A percentile compares a stretch with the other conserved stretches of the same genome.
phyloP scores from a whole-genome alignment of 2,888 invertebrate species.

The Agrotis segetum region DNA sequence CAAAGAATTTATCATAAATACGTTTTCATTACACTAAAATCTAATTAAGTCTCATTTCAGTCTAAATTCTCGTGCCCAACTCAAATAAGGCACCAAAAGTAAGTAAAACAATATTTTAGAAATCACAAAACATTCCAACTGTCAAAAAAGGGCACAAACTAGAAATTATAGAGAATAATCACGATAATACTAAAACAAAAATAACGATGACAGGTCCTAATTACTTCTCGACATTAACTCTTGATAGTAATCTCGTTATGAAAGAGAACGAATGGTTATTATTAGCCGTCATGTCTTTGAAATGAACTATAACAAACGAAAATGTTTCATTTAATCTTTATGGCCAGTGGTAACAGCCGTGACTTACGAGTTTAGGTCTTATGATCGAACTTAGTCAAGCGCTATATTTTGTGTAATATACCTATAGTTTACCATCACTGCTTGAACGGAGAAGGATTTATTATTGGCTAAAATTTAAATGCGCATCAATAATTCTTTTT shows the following conservation, averaged over 20 bases:
- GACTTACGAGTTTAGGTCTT: no score
- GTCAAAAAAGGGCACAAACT: conserved; percentile 16
- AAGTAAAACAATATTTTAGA: conserved; percentile 18
- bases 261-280: conserved; percentile 1
- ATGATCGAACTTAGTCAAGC: no score
- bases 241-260: conserved; percentile 22
- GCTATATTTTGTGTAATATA: no score
- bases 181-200: conserved; percentile 32
- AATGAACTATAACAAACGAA: neutral
- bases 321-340: neutral
- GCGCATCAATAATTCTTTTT: no score
- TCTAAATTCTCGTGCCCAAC: conserved; percentile 38
- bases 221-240: neutral
- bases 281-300: neutral
- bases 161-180: conserved; percentile 21
- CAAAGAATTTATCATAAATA: neutral
- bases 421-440: no score
- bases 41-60: neutral
- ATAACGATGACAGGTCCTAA: conserved; percentile 3
- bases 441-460: no score
- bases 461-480: no score
- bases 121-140: conserved; percentile 10
- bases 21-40: conserved; percentile 1
- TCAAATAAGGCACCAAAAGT: conserved; percentile 26
- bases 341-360: no score